Conservation (phyloP, 2,888 invertebrate genomes). For the Drosophila tripunctata region DNA sequence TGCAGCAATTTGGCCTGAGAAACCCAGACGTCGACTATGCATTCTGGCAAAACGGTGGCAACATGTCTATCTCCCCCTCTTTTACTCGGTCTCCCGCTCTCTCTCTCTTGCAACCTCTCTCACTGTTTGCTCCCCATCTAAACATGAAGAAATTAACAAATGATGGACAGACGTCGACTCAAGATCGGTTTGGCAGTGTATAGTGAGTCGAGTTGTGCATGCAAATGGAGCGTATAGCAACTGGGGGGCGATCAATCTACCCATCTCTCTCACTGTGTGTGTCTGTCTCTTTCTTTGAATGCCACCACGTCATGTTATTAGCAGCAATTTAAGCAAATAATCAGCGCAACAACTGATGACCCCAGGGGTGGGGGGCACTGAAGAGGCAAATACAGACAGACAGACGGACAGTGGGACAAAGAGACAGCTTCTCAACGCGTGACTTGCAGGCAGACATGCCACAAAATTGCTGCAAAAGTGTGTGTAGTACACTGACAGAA, state of each 20-base stretch:
- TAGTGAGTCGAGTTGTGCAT: too few relatives aligned
- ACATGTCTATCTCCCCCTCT: slow-evolving; percentile 26
- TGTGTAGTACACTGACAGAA: slow-evolving; percentile 24
- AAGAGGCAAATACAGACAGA: neutral
- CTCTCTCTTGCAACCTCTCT: neutral
- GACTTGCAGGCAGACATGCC: slow-evolving; percentile 67
- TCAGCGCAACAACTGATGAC: slow-evolving; percentile 70
- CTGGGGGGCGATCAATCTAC: slow-evolving; percentile 59
- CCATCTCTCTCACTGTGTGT: slow-evolving; percentile 7
- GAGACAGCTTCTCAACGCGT: slow-evolving; percentile 56
- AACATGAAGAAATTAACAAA: slow-evolving; percentile 80
- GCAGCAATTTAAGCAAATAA: slow-evolving; percentile 84
- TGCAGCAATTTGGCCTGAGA: slow-evolving; percentile 73
- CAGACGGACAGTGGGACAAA: neutral
- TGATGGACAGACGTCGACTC: slow-evolving; percentile 79
- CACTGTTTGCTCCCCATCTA: slow-evolving; percentile 5
- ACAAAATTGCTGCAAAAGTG: slow-evolving; percentile 53
- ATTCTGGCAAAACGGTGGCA: slow-evolving; percentile 71
- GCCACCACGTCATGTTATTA: slow-evolving; percentile 83
- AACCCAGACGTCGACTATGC: slow-evolving; percentile 50
- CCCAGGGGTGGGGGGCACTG: slow-evolving; percentile 3
- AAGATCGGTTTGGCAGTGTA: slow-evolving; percentile 22
- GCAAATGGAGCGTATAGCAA: slow-evolving; percentile 67
- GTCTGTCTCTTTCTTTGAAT: slow-evolving; percentile 49
- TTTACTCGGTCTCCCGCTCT: neutral